Evolutionary conservation across 2,113 vertebrate genomes (phyloP), one percentile per base, ranked within the genome.

Genomic region (Eurypyga helias): DNA sequence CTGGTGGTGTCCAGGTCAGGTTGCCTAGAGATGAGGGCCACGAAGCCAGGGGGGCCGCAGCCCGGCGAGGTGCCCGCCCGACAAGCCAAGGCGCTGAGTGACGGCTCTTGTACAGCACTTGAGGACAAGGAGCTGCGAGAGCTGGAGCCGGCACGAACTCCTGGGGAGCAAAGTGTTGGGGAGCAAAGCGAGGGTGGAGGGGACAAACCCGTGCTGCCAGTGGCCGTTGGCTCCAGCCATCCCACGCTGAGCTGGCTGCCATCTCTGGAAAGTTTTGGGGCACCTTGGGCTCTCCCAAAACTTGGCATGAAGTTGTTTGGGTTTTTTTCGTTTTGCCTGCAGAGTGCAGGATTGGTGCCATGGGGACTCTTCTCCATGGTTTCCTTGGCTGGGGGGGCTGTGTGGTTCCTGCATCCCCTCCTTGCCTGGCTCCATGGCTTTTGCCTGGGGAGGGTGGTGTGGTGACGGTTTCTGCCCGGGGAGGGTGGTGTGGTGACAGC

Each of bases 1-100:
- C 96, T 33, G 83, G 96, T 96, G 18, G 90, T 90, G 97, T 97
- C 98, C 99, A 98, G 98, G 99, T 99, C 98, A 98, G 98, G 98
- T 98, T 98, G 98, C 98, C 98, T 98, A 98, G 98, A 93, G 98
- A 99, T 99, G 98, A 98, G 97, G 97, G 97, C 97, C 87, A 90
- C 14, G 55, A 91, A 93, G 96, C 91, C 91, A 88, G 95, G 97
- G 96, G 94, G 96, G 94, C 71, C 10, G 10, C 89, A 87, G 78
- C 93, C 90, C 87, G 7, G 89, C 62, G 93, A 94, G 88, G 80
- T 93, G 93, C 95, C 93, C 58, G 93, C 70, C 93, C 93, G 94
- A 96, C 93, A 91, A 94, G 86, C 95, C 96, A 96, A 96, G 57
- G 83, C 9, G 73, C 86, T 95, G 97, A 98, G 94, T 98, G 98